These are phyloP conservation scores for Hermetia illucens DNA, from an alignment of 1,140 invertebrate species.

Conservation along the genomic window DNA sequence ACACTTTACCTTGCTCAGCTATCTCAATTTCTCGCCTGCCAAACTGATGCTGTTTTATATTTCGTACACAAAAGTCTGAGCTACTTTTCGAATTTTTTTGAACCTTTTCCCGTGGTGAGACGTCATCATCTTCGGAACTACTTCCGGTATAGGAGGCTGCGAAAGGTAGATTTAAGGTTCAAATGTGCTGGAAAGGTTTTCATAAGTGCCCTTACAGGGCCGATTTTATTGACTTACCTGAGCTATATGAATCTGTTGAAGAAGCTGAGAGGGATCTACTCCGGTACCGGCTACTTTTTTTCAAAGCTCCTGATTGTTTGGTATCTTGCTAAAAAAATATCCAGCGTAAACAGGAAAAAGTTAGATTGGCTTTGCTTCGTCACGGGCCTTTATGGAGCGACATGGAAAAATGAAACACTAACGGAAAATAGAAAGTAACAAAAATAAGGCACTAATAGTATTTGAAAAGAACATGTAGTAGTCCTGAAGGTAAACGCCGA, in stretches of 20 bases:
- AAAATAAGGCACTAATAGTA: no score
- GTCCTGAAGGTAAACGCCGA: no score
- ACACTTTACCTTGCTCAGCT: no score
- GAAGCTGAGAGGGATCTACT: slow-evolving; percentile 84
- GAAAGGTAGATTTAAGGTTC: no score
- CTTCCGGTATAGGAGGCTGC: slow-evolving; percentile 78
- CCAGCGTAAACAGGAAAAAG: no score
- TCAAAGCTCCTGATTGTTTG: slow-evolving; percentile 56
- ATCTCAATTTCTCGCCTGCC: slow-evolving; percentile 94
- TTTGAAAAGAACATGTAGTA: no score
- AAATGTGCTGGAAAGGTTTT: no score
- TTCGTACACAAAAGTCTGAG: slow-evolving; percentile 77
- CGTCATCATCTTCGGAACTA: slow-evolving; percentile 61
- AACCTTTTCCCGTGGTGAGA: slow-evolving; percentile 64
- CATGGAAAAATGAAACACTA: no score
- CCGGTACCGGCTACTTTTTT: slow-evolving; percentile 70
- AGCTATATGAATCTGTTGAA: slow-evolving; percentile 86
- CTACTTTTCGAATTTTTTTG: slow-evolving; percentile 64
- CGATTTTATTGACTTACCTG: slow-evolving; percentile 37
- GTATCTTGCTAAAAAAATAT: slow-evolving; percentile 36
- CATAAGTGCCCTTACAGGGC: slow-evolving; percentile 15
- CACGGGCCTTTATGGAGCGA: no score
- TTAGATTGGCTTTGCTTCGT: no score
- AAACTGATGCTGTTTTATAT: slow-evolving; percentile 81
- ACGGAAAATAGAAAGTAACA: no score